Evolutionary conservation across 2,888 invertebrate species (phyloP), one percentile per base, ranked within the genome.

Genomic region (Apeira syringaria): DNA sequence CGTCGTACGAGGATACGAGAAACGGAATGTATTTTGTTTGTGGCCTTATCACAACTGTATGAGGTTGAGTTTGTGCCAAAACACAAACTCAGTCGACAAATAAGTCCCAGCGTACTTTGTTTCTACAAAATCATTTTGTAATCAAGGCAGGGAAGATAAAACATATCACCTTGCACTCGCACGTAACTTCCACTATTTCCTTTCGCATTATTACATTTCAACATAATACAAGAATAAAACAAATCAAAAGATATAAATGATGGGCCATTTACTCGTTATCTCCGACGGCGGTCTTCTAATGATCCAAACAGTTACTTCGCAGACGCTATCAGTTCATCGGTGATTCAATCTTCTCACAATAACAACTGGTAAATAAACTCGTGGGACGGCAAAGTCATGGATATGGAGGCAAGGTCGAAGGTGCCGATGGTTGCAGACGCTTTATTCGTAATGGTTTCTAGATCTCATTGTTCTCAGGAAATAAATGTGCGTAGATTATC

Each of bases 351-450:
- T 40, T 41, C 26, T n/a, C 26, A 36, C 47, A 46, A 56, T 47
- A 47, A 43, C 34, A 47, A 45, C 51, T 43, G 60, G 34, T 31
- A 63, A 20, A 20, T 67, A 61, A 59, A 59, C 74, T 69, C 77
- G 71, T 75, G 79, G 72, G 80, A 78, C 57, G 61, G 59, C 64
- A 68, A 58, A 68, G 70, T 76, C 70, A 72, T 68, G 64, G 69
- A 68, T 74, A 71, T 57, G 56, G 56, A 61, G 56, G 60, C 80
- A 83, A 84, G 84, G 84, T 68, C 77, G 61, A 20, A 40, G 24
- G 47, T 41, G 51, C 64, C 66, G 68, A 64, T 65, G 56, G 53
- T 51, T 58, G 32, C 32, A 20, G 31, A 17, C 1, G 7, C 22
- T 20, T 25, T 41, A 11, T 25, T 34, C 17, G 8, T 15, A 10